Percentiles rank a stretch among this genome's conserved stretches.
Conservation (phyloP, 2,797 vertebrate species). For the Decapterus maruadsi region DNA sequence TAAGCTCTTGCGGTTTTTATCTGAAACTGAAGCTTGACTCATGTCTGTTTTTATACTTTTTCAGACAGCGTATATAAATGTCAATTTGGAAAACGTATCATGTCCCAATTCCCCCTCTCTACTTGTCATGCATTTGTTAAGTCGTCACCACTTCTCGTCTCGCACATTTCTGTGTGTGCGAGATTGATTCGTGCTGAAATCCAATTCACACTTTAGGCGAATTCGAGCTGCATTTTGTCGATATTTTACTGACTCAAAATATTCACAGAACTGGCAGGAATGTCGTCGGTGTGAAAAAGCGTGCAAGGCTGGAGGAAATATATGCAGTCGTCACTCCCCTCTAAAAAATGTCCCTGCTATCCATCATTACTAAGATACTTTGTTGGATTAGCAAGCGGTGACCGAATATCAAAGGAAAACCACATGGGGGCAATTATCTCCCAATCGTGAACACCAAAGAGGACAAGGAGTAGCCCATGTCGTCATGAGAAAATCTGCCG, state of each 20-base stretch:
- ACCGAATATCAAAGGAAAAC: conserved; percentile 60
- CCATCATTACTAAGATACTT: conserved; percentile 64
- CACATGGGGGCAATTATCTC: conserved; percentile 76
- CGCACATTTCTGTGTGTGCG: conserved; percentile 8
- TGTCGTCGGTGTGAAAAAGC: conserved; percentile 36
- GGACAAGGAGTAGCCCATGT: conserved; percentile 68
- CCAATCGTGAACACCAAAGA: conserved; percentile 62
- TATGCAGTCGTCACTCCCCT: conserved; percentile 49
- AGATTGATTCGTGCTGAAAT: conserved; percentile 32
- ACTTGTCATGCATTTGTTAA: conserved; percentile 47
- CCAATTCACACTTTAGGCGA: conserved; percentile 1
- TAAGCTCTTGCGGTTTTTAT: conserved; percentile 31
- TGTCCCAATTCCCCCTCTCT: conserved; percentile 39
- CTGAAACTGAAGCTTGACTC: conserved; percentile 39
- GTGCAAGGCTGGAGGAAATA: conserved; percentile 41
- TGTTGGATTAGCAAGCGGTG: conserved; percentile 61
- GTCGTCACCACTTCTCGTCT: conserved; percentile 4
- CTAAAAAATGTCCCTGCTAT: conserved; percentile 51
- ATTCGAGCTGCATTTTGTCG: conserved; percentile 9
- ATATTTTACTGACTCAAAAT: conserved; percentile 13
- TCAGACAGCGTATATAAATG: conserved; percentile 22
- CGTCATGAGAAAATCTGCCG: conserved; percentile 60
- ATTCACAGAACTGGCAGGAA: conserved; percentile 19
- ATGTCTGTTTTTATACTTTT: conserved; percentile 38
- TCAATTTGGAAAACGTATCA: conserved; percentile 29